Evolutionary conservation across 2,797 vertebrate species (phyloP), one percentile per base, ranked within the genome.

Genomic region (Chromobotia macracanthus): DNA sequence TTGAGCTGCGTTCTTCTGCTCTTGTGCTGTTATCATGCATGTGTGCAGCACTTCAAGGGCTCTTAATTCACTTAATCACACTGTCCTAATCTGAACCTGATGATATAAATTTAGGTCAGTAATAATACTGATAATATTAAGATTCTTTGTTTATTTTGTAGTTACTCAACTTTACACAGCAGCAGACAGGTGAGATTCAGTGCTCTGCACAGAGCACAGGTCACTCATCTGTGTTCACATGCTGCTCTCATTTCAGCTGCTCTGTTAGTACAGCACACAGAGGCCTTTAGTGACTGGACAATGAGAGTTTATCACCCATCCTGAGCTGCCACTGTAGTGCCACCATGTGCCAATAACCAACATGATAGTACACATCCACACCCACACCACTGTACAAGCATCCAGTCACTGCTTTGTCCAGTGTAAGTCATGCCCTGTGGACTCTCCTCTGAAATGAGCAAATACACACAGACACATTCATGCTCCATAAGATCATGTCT

Each of bases 211-310:
- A n/a, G n/a, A n/a, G n/a, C n/a, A n/a, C n/a, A n/a, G n/a, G n/a
- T n/a, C n/a, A n/a, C 84, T 81, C 78, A 80, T 83, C 83, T 85
- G 84, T 90, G 86, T 91, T 82, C 77, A 90, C 92, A 92, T 91
- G 91, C 82, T 84, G 53, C 23, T 31, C 77, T 82, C 48, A 70
- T 61, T 41, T 55, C 81, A 65, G 53, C 87, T 91, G 86, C 75
- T 87, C 87, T 87, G 88, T 91, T 92, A 87, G 86, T 83, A 87
- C 86, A 85, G 84, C 83, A 86, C 83, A 93, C 91, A 93, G 92
- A 91, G 89, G 84, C 87, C 85, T 87, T 90, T 86, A 92, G 90
- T 92, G 88, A 84, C 80, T 80, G 85, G 77, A 92, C 91, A 92
- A 89, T 91, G 82, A 85, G 79, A 19, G 81, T 72, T 73, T 87